These are phyloP conservation scores for Agrochola lota DNA, from an alignment of 2,888 invertebrate genomes.

Conservation along the genomic window DNA sequence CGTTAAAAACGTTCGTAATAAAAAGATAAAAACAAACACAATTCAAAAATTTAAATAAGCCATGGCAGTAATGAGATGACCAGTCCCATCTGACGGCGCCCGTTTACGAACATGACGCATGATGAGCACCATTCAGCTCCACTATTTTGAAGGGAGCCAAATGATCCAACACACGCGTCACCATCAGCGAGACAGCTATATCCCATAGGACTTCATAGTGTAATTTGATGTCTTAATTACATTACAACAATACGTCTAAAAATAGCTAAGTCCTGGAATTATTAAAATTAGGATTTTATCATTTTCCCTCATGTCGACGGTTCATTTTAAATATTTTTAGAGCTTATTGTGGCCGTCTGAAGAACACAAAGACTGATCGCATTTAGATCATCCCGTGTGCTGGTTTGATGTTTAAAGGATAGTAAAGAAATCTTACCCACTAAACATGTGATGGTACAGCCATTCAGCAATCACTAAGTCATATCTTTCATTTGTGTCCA, in stretches of 20 bases:
- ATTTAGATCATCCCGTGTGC: not conserved
- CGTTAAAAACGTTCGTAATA: too few species aligned
- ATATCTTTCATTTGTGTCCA: conserved; percentile 70
- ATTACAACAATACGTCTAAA: not conserved
- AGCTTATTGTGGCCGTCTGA: not conserved
- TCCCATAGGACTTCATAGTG: too few species aligned
- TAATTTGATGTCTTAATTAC: too few species aligned
- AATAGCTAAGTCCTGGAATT: not conserved
- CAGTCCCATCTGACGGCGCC: too few species aligned
- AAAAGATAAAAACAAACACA: too few species aligned
- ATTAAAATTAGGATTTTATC: not conserved
- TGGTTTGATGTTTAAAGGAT: not conserved
- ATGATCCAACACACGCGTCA: too few species aligned
- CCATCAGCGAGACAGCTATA: too few species aligned
- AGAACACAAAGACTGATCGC: not conserved
- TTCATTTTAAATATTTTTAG: not conserved
- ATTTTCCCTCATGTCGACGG: not conserved
- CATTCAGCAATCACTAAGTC: conserved; percentile 77
- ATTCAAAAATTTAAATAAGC: too few species aligned
- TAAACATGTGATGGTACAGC: conserved; percentile 73
- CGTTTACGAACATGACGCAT: too few species aligned
- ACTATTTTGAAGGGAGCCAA: too few species aligned
- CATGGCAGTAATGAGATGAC: too few species aligned
- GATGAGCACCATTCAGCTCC: too few species aligned
- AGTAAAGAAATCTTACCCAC: conserved; percentile 69